These are phyloP conservation scores for Dolichomitus sp. DNA, from an alignment of 2,888 invertebrate genomes.

Conservation along the genomic window DNA sequence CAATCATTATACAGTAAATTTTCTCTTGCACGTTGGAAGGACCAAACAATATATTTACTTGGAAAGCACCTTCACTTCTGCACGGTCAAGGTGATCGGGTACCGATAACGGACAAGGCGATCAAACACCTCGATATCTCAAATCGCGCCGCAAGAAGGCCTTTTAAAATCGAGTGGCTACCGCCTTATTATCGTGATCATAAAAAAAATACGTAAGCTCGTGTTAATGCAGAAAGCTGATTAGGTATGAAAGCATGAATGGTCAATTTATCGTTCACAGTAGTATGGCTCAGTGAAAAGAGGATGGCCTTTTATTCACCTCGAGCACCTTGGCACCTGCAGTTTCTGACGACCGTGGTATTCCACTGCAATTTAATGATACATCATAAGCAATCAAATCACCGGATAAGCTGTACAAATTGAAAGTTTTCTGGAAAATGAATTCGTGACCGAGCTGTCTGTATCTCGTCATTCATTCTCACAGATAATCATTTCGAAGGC, in stretches of 20 bases:
- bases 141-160: background rate
- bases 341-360: background rate
- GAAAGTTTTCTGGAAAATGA: conserved; percentile 22
- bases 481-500: background rate
- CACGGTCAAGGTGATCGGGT: background rate
- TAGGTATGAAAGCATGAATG: conserved; percentile 5
- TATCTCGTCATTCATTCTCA: background rate
- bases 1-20: background rate
- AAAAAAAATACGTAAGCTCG: conserved; percentile 4
- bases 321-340: background rate
- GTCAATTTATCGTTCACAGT: background rate
- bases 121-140: background rate
- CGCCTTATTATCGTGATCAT: background rate
- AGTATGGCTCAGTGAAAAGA: background rate
- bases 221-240: background rate
- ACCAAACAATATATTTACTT: background rate
- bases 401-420: conserved; percentile 1
- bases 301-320: background rate
- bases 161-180: background rate
- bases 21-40: background rate
- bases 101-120: background rate
- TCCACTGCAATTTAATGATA: background rate
- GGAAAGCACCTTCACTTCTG: background rate
- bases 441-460: conserved; percentile 22
- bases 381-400: background rate